phyloP scores from a whole-genome alignment of 2,888 invertebrate genomes.

The Lepeophtheirus nordmannii region DNA sequence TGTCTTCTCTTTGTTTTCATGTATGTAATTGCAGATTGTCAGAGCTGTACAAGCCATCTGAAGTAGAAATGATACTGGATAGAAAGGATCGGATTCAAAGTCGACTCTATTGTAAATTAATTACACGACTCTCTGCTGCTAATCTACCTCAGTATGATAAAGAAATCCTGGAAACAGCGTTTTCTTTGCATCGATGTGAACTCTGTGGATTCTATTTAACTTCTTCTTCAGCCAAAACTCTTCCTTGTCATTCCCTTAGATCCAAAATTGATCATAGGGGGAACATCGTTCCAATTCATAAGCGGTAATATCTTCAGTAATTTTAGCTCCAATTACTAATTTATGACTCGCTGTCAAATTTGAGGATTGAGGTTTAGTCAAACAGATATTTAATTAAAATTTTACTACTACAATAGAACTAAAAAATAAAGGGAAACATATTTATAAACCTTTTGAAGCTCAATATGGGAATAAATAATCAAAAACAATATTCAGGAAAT shows the following conservation, averaged over 20 bases:
- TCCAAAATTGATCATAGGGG: constrained; percentile 3
- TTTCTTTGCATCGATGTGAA: constrained; percentile 54
- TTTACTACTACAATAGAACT: too few species aligned
- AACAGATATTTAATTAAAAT: too few species aligned
- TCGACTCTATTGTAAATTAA: constrained; percentile 63
- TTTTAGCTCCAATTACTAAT: too few species aligned
- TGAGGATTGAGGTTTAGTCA: too few species aligned
- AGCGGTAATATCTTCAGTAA: not conserved
- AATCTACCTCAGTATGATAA: constrained; percentile 52
- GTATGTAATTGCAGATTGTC: constrained; percentile 46
- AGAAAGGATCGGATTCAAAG: constrained; percentile 76
- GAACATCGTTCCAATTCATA: constrained; percentile 10
- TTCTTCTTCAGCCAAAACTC: not conserved
- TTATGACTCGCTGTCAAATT: too few species aligned
- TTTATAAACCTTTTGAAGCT: too few species aligned
- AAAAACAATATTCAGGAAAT: too few species aligned
- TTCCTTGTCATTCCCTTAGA: constrained; percentile 12
- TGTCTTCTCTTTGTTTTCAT: too few species aligned
- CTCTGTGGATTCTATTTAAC: constrained; percentile 26
- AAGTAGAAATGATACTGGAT: constrained; percentile 67
- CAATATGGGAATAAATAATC: too few species aligned
- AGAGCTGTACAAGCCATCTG: constrained; percentile 70
- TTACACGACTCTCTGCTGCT: constrained; percentile 55
- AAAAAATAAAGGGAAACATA: too few species aligned
- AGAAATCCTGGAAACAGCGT: constrained; percentile 64